phyloP scores from a whole-genome alignment of 2,888 invertebrate species.

The Tinea pellionella region DNA sequence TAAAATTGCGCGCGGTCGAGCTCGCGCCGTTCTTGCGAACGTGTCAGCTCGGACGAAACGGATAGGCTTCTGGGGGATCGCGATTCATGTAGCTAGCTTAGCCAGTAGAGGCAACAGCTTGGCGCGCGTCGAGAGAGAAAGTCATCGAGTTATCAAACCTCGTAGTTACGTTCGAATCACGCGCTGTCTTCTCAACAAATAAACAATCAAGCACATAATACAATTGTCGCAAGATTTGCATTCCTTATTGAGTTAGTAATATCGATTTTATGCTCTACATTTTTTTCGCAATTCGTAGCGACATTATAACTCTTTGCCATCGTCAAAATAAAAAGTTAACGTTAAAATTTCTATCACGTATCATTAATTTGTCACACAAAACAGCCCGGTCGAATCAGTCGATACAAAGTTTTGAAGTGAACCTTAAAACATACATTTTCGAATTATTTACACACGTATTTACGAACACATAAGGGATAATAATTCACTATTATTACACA shows the following conservation, averaged over 20 bases:
- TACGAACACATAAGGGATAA: too few species aligned
- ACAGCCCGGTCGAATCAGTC: too few species aligned
- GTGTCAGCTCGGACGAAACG: constrained; percentile 21
- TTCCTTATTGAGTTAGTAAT: constrained; percentile 50
- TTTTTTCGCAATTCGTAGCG: not conserved
- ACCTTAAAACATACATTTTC: too few species aligned
- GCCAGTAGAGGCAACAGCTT: not conserved
- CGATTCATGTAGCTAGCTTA: not conserved
- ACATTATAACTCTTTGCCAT: too few species aligned
- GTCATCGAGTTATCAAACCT: constrained; percentile 62
- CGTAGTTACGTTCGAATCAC: constrained; percentile 65
- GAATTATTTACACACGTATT: too few species aligned
- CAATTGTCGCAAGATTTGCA: constrained; percentile 51
- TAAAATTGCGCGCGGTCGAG: constrained; percentile 23
- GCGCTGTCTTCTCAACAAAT: constrained; percentile 40
- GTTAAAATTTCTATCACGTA: too few species aligned
- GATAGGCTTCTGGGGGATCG: not conserved
- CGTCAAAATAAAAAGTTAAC: too few species aligned
- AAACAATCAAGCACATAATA: constrained; percentile 58
- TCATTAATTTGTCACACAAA: too few species aligned
- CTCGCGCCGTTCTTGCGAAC: constrained; percentile 48
- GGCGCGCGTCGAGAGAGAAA: constrained; percentile 47
- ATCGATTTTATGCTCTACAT: not conserved
- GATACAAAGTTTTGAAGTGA: too few species aligned
- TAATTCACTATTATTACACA: too few species aligned